These are phyloP conservation scores for Acanthosoma haemorrhoidale DNA, from an alignment of 2,888 invertebrate genomes.

Conservation along the genomic window DNA sequence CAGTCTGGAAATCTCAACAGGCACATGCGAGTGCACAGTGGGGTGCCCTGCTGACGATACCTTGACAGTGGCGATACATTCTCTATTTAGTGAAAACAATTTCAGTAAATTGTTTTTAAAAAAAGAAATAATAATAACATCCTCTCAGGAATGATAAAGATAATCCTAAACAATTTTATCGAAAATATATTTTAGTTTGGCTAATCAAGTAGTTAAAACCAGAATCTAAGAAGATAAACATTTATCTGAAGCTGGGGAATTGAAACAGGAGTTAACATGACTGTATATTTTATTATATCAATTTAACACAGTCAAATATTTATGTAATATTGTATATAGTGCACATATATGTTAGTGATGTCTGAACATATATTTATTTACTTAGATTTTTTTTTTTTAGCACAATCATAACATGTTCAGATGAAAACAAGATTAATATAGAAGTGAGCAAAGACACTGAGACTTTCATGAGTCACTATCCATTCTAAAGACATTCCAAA, in stretches of 20 bases:
- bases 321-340: constrained; percentile 1
- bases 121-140: neutral
- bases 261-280: neutral
- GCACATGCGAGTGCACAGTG: constrained; percentile 95
- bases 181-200: neutral
- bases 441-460: too few species aligned
- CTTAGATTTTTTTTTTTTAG: too few species aligned
- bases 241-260: neutral
- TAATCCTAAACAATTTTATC: neutral
- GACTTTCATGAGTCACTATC: too few species aligned
- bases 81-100: neutral
- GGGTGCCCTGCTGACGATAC: constrained; percentile 49
- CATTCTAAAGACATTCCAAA: too few species aligned
- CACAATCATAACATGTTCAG: too few species aligned
- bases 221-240: neutral
- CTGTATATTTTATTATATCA: constrained; percentile 8
- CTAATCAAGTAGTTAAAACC: neutral
- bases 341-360: too few species aligned
- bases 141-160: neutral
- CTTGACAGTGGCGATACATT: neutral
- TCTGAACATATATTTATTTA: too few species aligned
- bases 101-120: neutral
- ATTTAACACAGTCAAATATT: neutral
- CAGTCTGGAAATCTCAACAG: constrained; percentile 98
- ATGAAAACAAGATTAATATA: too few species aligned